Percentiles rank a stretch among this genome's conserved stretches.
These are phyloP conservation scores for Apogon hyalosoma DNA, from an alignment of 2,797 vertebrate genomes.

Conservation along the genomic window DNA sequence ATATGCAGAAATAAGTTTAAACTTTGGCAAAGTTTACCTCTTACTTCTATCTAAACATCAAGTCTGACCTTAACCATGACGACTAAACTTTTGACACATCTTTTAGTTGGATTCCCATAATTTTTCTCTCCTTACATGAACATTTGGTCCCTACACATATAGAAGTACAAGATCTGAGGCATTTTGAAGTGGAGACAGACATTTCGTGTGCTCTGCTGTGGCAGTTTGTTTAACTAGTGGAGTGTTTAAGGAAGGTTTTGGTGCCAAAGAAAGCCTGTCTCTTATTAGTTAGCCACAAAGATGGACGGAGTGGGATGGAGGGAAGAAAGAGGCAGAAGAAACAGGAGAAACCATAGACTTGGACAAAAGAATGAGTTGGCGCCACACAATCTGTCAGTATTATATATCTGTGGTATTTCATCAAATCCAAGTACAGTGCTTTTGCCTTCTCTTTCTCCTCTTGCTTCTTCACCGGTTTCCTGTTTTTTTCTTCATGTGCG, in stretches of 20 bases:
- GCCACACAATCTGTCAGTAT: conserved; percentile 7
- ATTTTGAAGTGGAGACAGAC: conserved; percentile 7
- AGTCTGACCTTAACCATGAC: not conserved
- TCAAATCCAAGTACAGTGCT: conserved; percentile 16
- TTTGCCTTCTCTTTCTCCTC: conserved; percentile 7
- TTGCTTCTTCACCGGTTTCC: conserved; percentile 1
- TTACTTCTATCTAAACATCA: not conserved
- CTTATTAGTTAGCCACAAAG: conserved; percentile 28
- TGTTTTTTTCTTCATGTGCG: conserved; percentile 2
- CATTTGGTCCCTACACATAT: conserved; percentile 5
- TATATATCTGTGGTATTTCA: conserved; percentile 26
- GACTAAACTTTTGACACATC: not conserved
- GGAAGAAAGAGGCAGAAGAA: conserved; percentile 5
- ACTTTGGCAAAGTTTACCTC: not conserved
- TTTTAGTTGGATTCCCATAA: not conserved
- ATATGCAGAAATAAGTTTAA: conserved; percentile 9
- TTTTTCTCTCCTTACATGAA: not conserved
- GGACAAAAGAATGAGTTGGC: conserved; percentile 18
- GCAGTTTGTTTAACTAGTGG: conserved; percentile 24
- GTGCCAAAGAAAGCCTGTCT: conserved; percentile 36
- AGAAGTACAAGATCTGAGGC: conserved; percentile 10
- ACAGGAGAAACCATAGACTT: conserved; percentile 1
- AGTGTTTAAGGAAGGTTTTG: conserved; percentile 15
- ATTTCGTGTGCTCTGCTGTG: conserved; percentile 16
- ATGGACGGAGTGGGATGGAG: conserved; percentile 19